Evolutionary conservation across 1,140 invertebrate species (phyloP).

Genomic region (Drosophila eugracilis): DNA sequence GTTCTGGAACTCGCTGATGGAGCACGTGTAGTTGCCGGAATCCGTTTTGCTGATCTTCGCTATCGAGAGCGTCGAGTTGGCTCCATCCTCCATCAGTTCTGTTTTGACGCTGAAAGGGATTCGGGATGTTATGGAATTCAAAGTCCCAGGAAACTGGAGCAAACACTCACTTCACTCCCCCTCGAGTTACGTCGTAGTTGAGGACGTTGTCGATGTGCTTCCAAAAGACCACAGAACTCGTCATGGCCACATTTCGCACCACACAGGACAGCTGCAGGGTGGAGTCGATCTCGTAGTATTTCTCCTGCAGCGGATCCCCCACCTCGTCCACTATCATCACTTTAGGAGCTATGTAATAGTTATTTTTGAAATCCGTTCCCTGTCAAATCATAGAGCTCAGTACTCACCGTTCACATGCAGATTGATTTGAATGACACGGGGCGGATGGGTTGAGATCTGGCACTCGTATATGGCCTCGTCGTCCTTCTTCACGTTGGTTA

Average conservation of each 20-base stretch:
- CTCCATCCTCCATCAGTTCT: constrained; percentile 90
- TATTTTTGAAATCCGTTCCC: neutral
- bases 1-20: constrained; percentile 88
- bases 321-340: constrained; percentile 91
- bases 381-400: neutral
- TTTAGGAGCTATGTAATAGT: constrained; percentile 87
- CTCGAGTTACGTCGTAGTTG: constrained; percentile 90
- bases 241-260: constrained; percentile 89
- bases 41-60: constrained; percentile 90
- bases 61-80: constrained; percentile 90
- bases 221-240: constrained; percentile 89
- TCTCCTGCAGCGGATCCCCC: constrained; percentile 88
- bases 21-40: constrained; percentile 92
- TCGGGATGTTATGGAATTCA: too few relatives aligned
- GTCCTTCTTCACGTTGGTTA: constrained; percentile 88
- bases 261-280: constrained; percentile 90
- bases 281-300: constrained; percentile 91
- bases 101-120: constrained; percentile 88
- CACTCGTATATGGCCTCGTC: constrained; percentile 91
- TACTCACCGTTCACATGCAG: constrained; percentile 89
- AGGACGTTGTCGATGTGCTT: constrained; percentile 89
- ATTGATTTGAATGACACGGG: constrained; percentile 89
- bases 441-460: constrained; percentile 91
- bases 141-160: neutral
- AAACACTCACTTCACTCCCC: constrained; percentile 90